Conservation (phyloP, 2,888 invertebrate species). For the Silvanus unidentatus region DNA sequence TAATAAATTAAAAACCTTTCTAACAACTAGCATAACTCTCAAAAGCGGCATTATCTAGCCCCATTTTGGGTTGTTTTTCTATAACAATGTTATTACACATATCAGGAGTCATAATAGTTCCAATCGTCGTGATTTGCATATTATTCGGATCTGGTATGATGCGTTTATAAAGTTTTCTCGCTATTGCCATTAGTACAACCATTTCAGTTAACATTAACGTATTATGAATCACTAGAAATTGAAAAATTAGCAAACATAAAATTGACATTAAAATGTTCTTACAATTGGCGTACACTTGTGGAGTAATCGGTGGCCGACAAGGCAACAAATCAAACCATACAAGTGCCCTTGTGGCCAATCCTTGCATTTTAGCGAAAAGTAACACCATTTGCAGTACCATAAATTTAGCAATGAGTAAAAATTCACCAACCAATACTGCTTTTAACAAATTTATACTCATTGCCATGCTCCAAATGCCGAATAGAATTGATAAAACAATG, state of each 20-base stretch:
- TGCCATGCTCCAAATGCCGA: conserved; percentile 64
- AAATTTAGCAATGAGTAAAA: conserved; percentile 48
- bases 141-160: conserved; percentile 33
- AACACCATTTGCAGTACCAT: conserved; percentile 60
- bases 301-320: conserved; percentile 60
- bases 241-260: background rate
- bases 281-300: conserved; percentile 62
- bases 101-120: conserved; percentile 20
- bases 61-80: background rate
- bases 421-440: conserved; percentile 43
- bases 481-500: conserved; percentile 58
- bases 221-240: conserved; percentile 63
- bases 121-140: conserved; percentile 22
- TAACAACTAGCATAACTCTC: no score
- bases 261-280: conserved; percentile 37
- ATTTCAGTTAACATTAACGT: conserved; percentile 62
- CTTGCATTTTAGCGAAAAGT: conserved; percentile 63
- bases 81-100: conserved; percentile 13
- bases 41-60: no score
- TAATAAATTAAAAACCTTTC: no score
- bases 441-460: conserved; percentile 56
- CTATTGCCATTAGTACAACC: conserved; percentile 59
- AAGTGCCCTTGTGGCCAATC: conserved; percentile 53
- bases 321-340: conserved; percentile 54
- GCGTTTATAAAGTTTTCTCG: conserved; percentile 56